Evolutionary conservation across 1,140 invertebrate species (phyloP).

Genomic region (Asbolus verrucosus): DNA sequence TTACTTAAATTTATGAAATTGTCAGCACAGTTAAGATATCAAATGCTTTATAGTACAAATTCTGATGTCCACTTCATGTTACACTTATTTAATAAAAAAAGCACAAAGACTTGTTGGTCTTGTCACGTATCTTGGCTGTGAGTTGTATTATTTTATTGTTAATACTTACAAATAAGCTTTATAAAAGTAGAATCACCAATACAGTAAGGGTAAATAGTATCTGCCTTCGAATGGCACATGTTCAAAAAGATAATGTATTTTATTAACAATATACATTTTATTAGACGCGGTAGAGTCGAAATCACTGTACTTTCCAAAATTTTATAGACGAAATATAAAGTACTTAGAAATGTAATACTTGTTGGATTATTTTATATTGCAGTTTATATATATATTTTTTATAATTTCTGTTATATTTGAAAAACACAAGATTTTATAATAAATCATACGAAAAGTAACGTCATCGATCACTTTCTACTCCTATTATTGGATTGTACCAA

Average conservation of each 20-base stretch:
- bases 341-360: slow-evolving; percentile 11
- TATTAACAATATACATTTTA: slow-evolving; percentile 20
- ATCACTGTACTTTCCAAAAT: slow-evolving; percentile 16
- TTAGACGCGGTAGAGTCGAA: slow-evolving; percentile 6
- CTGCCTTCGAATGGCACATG: not conserved
- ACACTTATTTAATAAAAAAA: slow-evolving; percentile 24
- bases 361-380: slow-evolving; percentile 27
- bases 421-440: slow-evolving; percentile 22
- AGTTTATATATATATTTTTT: slow-evolving; percentile 23
- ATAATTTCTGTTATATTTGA: slow-evolving; percentile 37
- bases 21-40: slow-evolving; percentile 26
- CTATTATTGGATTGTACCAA: not conserved
- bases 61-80: slow-evolving; percentile 24
- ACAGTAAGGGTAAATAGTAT: not conserved
- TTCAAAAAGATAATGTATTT: slow-evolving; percentile 1
- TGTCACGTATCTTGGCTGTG: slow-evolving; percentile 44
- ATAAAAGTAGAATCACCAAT: not conserved
- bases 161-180: slow-evolving; percentile 7
- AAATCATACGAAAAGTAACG: slow-evolving; percentile 5
- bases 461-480: not conserved
- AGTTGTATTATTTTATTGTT: slow-evolving; percentile 40
- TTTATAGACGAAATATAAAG: slow-evolving; percentile 26
- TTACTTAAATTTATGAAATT: not conserved
- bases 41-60: slow-evolving; percentile 36
- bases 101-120: slow-evolving; percentile 6